phyloP scores from a whole-genome alignment of 2,113 vertebrate species.

The Paedocypris sp. region DNA sequence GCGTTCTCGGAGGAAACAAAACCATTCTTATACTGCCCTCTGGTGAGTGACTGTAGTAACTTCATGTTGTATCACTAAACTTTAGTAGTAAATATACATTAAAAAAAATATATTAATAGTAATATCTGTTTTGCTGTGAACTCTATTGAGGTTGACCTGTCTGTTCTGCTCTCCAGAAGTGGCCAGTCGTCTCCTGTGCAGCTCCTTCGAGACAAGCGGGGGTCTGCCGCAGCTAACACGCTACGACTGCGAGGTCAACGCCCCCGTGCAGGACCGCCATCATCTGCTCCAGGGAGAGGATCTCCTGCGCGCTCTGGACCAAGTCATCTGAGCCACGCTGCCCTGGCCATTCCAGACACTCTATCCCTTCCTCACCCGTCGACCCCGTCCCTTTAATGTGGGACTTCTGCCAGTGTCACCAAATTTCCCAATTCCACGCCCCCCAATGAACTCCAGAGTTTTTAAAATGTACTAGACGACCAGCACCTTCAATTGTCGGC shows the following conservation, averaged over 20 bases:
- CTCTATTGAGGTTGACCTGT: not conserved
- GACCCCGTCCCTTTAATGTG: not conserved
- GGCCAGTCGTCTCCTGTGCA: slow-evolving; percentile 81
- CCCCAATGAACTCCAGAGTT: slow-evolving; percentile 5
- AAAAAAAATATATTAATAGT: too few relatives aligned
- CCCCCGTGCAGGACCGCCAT: slow-evolving; percentile 86
- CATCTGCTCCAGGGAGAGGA: slow-evolving; percentile 96
- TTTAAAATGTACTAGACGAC: slow-evolving; percentile 7
- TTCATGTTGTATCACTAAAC: too few relatives aligned
- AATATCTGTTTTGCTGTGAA: not conserved
- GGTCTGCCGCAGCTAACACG: slow-evolving; percentile 84
- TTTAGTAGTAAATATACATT: too few relatives aligned
- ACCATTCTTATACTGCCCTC: slow-evolving; percentile 86
- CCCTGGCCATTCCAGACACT: slow-evolving; percentile 22
- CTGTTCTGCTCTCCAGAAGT: slow-evolving; percentile 59
- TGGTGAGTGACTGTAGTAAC: slow-evolving; percentile 57
- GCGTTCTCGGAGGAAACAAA: slow-evolving; percentile 61
- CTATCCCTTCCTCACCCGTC: slow-evolving; percentile 53
- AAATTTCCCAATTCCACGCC: not conserved
- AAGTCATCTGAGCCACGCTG: slow-evolving; percentile 77
- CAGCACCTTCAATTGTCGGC: slow-evolving; percentile 2
- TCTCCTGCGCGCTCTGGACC: slow-evolving; percentile 90
- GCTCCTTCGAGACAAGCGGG: slow-evolving; percentile 68
- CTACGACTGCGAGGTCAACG: slow-evolving; percentile 97
- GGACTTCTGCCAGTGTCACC: not conserved